Conservation (phyloP, 2,113 vertebrate genomes). For the Columba livia region DNA sequence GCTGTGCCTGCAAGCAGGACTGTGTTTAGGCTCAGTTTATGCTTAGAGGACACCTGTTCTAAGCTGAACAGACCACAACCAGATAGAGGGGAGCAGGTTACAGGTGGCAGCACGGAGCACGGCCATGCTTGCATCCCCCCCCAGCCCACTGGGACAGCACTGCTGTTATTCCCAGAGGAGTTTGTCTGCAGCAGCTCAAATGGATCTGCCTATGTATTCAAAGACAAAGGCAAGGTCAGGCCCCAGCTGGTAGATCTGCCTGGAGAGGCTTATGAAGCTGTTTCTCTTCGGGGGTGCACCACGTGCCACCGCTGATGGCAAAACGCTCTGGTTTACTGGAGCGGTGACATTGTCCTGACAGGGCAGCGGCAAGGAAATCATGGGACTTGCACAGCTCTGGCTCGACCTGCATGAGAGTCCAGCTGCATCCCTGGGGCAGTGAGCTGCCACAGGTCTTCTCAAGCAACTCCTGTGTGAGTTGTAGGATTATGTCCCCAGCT, state of each 20-base stretch:
- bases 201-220: not conserved
- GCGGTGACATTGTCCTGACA: not conserved
- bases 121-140: not conserved
- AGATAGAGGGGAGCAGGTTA: not conserved
- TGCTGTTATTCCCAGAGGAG: not conserved
- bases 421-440: not conserved
- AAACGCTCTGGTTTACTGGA: not conserved
- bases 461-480: not conserved
- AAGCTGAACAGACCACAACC: not conserved
- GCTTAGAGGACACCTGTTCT: not conserved
- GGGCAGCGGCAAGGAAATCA: not conserved
- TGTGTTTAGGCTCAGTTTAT: not conserved
- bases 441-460: not conserved
- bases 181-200: not conserved
- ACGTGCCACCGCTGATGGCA: rapidly evolving
- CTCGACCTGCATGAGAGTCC: not conserved
- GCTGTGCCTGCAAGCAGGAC: not conserved
- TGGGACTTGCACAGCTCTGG: not conserved
- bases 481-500: not conserved
- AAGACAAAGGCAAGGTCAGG: slow-evolving; percentile 2
- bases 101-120: not conserved
- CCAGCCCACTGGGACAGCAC: not conserved
- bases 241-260: not conserved
- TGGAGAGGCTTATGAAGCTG: not conserved
- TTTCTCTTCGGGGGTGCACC: not conserved